Evolutionary conservation across 2,113 vertebrate genomes (phyloP).

Genomic region (Charina bottae): DNA sequence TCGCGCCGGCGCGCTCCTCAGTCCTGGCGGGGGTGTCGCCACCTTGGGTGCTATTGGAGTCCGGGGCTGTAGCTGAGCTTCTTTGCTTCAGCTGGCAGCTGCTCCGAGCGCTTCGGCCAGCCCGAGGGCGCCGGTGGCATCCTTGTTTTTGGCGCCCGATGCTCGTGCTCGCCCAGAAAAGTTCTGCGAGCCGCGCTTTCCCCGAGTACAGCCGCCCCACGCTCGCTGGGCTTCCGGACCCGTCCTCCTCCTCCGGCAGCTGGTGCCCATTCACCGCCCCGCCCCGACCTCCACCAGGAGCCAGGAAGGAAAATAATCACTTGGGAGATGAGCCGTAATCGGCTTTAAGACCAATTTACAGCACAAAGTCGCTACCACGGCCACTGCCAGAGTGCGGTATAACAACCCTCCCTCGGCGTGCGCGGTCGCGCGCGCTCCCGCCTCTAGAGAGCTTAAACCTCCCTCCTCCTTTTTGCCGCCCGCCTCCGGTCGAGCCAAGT

Average conservation of each 20-base stretch:
- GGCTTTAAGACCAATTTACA: constrained; percentile 83
- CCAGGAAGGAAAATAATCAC: constrained; percentile 77
- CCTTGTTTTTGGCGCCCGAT: not conserved
- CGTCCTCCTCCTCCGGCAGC: constrained; percentile 12
- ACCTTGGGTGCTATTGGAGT: not conserved
- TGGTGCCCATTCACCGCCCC: not conserved
- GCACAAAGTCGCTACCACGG: constrained; percentile 74
- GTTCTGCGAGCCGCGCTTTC: not conserved
- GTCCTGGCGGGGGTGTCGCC: not conserved
- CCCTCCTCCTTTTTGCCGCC: not conserved
- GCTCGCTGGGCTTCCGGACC: not conserved
- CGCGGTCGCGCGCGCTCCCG: not conserved
- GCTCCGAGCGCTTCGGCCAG: not conserved
- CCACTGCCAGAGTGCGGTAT: not conserved
- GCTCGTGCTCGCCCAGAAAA: not conserved
- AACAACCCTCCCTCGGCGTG: not conserved
- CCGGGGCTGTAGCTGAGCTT: not conserved
- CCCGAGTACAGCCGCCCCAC: not conserved
- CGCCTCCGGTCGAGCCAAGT: not conserved
- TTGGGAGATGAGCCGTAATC: constrained; percentile 81
- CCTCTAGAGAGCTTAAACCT: not conserved
- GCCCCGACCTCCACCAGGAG: constrained; percentile 58
- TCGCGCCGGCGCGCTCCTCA: not conserved
- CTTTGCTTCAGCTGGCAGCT: not conserved
- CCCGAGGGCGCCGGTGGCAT: not conserved